These are phyloP conservation scores for Lordiphosa clarofinis DNA, from an alignment of 1,140 invertebrate species.

Conservation along the genomic window DNA sequence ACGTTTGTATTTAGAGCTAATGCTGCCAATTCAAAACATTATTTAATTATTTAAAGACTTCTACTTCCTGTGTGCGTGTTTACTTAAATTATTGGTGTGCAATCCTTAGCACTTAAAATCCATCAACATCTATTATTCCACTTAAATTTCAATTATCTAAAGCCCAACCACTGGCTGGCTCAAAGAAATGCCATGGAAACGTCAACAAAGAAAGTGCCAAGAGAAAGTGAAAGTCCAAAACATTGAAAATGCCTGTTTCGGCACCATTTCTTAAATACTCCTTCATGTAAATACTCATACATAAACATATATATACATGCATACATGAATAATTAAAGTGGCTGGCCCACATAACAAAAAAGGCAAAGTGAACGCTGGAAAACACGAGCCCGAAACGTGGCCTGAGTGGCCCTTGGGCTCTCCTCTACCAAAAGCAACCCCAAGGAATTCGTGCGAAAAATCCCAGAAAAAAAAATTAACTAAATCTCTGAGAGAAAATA, in stretches of 20 bases:
- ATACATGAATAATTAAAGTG: slow-evolving; percentile 16
- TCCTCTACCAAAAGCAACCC: too few species aligned
- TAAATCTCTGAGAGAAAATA: slow-evolving; percentile 1
- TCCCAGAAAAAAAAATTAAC: slow-evolving; percentile 1
- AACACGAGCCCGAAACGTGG: background rate
- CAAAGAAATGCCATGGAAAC: slow-evolving; percentile 1
- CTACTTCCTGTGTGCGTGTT: too few species aligned
- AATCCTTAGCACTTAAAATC: too few species aligned
- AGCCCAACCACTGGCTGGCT: too few species aligned
- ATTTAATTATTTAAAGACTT: too few species aligned
- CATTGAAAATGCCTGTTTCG: slow-evolving; percentile 3
- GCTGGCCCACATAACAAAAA: slow-evolving; percentile 2
- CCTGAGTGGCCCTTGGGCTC: background rate
- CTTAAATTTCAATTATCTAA: too few species aligned
- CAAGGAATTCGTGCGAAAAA: too few species aligned
- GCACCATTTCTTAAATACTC: slow-evolving; percentile 13
- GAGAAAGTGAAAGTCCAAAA: slow-evolving; percentile 12
- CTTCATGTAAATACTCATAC: background rate
- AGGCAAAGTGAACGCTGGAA: background rate
- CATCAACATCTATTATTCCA: too few species aligned
- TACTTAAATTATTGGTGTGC: too few species aligned
- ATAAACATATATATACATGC: slow-evolving; percentile 7
- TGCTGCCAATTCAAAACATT: too few species aligned
- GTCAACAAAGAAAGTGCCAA: slow-evolving; percentile 1
- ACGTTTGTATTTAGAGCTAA: too few species aligned